A percentile compares a stretch with the other conserved stretches of the same genome.
These are phyloP conservation scores for Scaptodrosophila lebanonensis DNA, from an alignment of 1,140 invertebrate genomes.

Conservation along the genomic window DNA sequence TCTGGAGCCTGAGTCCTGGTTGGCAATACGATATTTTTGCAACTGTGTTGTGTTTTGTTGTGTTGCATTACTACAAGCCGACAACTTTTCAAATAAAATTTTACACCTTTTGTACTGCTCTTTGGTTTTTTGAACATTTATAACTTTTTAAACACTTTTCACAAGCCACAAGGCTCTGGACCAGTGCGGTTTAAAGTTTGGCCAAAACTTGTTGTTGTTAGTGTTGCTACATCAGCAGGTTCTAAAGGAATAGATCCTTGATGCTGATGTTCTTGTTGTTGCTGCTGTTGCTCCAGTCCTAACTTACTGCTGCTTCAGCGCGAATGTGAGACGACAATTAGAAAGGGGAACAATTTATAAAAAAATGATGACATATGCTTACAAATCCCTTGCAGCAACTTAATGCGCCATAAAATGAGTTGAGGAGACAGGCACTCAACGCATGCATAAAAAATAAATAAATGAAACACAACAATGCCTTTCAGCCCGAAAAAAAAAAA, in stretches of 20 bases:
- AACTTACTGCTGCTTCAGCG: too few relatives aligned
- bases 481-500: slow-evolving; percentile 17
- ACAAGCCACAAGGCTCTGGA: not conserved
- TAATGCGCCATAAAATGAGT: slow-evolving; percentile 23
- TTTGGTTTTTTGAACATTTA: slow-evolving; percentile 5
- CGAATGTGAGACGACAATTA: too few relatives aligned
- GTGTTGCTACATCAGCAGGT: too few relatives aligned
- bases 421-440: slow-evolving; percentile 9
- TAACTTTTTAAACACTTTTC: slow-evolving; percentile 37
- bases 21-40: slow-evolving; percentile 57
- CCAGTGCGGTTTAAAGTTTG: not conserved
- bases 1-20: too few relatives aligned
- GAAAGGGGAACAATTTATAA: too few relatives aligned
- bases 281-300: too few relatives aligned
- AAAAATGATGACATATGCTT: too few relatives aligned
- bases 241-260: too few relatives aligned
- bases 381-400: too few relatives aligned
- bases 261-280: too few relatives aligned
- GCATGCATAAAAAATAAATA: not conserved
- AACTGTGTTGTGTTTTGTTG: slow-evolving; percentile 12
- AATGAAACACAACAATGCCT: not conserved
- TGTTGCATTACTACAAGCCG: not conserved
- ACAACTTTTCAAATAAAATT: slow-evolving; percentile 69
- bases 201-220: too few relatives aligned
- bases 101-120: slow-evolving; percentile 49